Evolutionary conservation across 2,797 vertebrate genomes (phyloP).

Genomic region (Artibeus jamaicensis): DNA sequence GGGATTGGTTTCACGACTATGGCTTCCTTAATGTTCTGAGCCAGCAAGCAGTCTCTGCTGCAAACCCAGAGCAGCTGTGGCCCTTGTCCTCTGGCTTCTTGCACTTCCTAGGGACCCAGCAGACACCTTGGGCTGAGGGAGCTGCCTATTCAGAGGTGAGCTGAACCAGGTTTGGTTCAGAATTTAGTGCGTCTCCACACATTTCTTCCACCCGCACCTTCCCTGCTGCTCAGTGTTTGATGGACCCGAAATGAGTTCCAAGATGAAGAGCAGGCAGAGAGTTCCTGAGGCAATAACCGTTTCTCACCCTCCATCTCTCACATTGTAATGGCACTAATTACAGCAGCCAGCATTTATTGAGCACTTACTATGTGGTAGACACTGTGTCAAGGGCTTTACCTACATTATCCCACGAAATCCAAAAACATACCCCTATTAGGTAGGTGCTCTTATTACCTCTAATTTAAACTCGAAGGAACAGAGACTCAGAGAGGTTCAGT

Average conservation of each 20-base stretch:
- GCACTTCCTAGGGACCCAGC: neutral
- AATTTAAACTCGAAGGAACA: neutral
- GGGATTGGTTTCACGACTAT: neutral
- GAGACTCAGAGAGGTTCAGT: neutral
- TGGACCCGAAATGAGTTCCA: neutral
- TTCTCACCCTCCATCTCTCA: neutral
- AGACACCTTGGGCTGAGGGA: neutral
- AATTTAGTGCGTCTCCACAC: neutral
- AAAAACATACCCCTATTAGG: neutral
- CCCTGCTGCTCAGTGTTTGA: conserved; percentile 51
- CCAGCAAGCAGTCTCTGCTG: neutral
- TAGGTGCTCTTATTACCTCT: neutral
- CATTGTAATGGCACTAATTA: neutral
- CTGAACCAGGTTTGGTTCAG: neutral
- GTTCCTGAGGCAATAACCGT: neutral
- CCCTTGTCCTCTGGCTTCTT: neutral
- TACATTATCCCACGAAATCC: neutral
- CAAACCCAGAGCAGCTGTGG: neutral
- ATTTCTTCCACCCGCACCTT: conserved; percentile 44
- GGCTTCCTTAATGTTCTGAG: neutral
- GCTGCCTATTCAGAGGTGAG: neutral
- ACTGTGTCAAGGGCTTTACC: neutral
- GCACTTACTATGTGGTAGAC: neutral
- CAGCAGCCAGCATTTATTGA: neutral
- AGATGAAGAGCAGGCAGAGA: neutral